Evolutionary conservation across 2,113 vertebrate species (phyloP).

Genomic region (Platysternon megacephalum): DNA sequence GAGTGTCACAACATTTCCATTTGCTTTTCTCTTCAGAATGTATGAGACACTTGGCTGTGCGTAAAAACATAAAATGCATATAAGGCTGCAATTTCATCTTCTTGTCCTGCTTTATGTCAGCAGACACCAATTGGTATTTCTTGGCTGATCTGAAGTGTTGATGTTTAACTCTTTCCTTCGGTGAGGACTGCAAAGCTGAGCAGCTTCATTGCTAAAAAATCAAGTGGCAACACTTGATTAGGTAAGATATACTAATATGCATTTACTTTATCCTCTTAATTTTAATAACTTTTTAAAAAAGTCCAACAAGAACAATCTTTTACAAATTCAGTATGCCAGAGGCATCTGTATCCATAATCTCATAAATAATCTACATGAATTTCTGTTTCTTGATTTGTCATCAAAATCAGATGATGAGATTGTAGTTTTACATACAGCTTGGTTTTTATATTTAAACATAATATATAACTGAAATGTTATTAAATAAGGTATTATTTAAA

Average conservation of each 20-base stretch:
- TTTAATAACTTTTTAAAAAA: background rate
- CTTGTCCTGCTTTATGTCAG: background rate
- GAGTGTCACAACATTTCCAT: background rate
- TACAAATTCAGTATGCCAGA: background rate
- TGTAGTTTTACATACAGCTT: background rate
- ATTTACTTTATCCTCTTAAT: background rate
- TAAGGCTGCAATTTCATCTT: background rate
- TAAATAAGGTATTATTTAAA: background rate
- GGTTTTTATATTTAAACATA: background rate
- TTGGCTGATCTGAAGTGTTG: background rate
- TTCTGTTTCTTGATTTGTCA: background rate
- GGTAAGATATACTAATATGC: background rate
- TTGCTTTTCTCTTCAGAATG: background rate
- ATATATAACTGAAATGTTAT: background rate
- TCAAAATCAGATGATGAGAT: background rate
- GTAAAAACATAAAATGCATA: background rate
- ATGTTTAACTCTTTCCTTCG: background rate
- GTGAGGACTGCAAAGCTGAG: background rate
- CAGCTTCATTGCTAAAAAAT: background rate
- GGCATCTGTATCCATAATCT: accelerated
- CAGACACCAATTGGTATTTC: accelerated
- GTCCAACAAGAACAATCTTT: background rate
- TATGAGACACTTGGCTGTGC: background rate
- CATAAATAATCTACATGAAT: background rate
- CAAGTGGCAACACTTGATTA: background rate